Evolutionary conservation across 2,113 vertebrate species (phyloP), one percentile per base, ranked within the genome.

Genomic region (Atherinomorus stipes): DNA sequence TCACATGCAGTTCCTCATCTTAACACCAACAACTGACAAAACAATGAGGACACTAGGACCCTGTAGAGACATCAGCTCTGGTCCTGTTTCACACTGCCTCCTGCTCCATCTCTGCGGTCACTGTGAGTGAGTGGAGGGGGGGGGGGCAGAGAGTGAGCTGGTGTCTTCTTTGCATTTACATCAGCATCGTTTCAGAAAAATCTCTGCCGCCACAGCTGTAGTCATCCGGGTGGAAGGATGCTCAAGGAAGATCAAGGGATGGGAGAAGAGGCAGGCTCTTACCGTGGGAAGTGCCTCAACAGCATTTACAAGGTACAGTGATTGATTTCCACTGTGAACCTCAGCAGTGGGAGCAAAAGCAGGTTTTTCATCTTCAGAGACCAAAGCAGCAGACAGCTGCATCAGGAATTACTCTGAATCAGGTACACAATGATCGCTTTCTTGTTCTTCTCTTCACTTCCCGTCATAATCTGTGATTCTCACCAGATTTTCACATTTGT

Each of bases 81-180:
- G 80, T 85, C 78, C 78, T 87, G 61, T 69, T 88, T 82, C 89
- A 84, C 64, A 31, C 84, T 88, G 90, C 87, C 87, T 89, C 83
- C 86, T 89, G 85, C 89, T 93, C 87, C 88, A 88, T 93, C 91
- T 92, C 92, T 93, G 93, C 93, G 92, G 91, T 93, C 90, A 90
- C 89, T 86, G 90, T 89, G 90, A 89, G 81, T 85, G 88, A 89
- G 91, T 84, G 86, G 70, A 81, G 76, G 73, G 54, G 73, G 54
- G 72, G 79, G 71, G 65, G 71, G 76, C 78, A 81, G 74, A 73
- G 74, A 71, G 74, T 70, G 89, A 76, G 81, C 79, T 76, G 74
- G 70, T 89, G 78, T 73, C 74, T 90, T 72, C 66, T 91, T 76
- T 88, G 83, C 72, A 83, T 89, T 83, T 69, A 76, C 85, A 90